Conservation (phyloP, 2,113 vertebrate species). For the Myocastor coypus region DNA sequence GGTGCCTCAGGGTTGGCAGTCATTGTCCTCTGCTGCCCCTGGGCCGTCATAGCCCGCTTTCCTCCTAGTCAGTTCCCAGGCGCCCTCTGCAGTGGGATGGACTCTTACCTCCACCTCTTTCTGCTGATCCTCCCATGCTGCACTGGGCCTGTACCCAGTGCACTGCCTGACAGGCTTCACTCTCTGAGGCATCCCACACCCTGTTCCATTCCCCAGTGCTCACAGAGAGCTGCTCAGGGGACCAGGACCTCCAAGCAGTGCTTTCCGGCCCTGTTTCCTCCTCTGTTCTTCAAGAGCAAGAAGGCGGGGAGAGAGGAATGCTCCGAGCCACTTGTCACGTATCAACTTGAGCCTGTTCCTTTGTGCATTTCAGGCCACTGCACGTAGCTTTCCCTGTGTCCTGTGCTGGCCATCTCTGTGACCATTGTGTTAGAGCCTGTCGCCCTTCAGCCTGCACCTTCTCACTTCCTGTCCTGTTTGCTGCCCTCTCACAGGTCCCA, state of each 20-base stretch:
- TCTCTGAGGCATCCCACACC: not conserved
- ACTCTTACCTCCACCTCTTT: not conserved
- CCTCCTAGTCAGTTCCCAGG: fast-evolving
- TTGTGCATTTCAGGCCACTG: fast-evolving
- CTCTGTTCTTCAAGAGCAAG: not conserved
- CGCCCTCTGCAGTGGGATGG: fast-evolving
- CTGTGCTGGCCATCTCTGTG: too few relatives aligned
- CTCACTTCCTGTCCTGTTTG: too few relatives aligned
- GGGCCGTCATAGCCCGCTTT: not conserved
- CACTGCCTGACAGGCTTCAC: fast-evolving
- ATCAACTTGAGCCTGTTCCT: not conserved
- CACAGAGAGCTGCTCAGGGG: not conserved
- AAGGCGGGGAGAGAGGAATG: too few relatives aligned
- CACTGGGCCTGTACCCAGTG: fast-evolving
- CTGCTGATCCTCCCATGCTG: not conserved
- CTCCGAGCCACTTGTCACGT: not conserved
- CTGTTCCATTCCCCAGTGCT: not conserved
- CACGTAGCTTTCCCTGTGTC: not conserved
- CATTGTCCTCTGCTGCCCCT: fast-evolving
- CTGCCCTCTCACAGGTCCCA: not conserved
- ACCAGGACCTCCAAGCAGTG: not conserved
- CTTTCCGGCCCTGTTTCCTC: too few relatives aligned
- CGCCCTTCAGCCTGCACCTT: fast-evolving
- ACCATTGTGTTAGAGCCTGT: not conserved
- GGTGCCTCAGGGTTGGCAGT: fast-evolving